phyloP scores from a whole-genome alignment of 2,797 vertebrate species.

The Ciconia nigra region DNA sequence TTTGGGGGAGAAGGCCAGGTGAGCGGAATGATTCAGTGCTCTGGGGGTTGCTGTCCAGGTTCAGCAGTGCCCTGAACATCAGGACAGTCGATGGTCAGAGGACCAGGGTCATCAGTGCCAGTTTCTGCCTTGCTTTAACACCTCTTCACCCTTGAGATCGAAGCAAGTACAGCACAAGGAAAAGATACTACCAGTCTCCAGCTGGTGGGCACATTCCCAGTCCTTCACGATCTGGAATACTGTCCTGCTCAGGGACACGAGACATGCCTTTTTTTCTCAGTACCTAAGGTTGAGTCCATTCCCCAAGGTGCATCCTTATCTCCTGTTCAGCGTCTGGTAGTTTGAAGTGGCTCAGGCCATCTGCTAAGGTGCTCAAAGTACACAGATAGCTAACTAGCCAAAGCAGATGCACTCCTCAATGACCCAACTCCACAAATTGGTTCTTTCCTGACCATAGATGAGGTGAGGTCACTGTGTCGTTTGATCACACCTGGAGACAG shows the following conservation, averaged over 20 bases:
- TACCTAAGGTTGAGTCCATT: neutral
- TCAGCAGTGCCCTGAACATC: neutral
- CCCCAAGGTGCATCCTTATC: neutral
- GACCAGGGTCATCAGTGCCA: neutral
- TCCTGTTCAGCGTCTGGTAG: neutral
- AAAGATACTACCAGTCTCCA: neutral
- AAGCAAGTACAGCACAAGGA: accelerated
- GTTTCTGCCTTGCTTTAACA: neutral
- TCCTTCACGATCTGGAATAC: neutral
- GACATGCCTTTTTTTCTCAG: accelerated
- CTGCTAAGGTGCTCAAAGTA: neutral
- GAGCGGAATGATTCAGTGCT: neutral
- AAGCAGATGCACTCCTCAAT: neutral
- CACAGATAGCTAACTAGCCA: neutral
- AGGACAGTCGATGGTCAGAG: neutral
- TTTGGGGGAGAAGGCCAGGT: neutral
- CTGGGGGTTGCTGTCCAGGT: neutral
- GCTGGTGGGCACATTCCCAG: neutral
- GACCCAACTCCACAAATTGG: neutral
- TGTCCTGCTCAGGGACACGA: neutral
- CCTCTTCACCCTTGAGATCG: neutral
- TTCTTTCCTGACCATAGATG: neutral
- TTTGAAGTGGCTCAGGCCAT: neutral
- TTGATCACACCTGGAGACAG: neutral
- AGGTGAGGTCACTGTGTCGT: neutral